phyloP scores from a whole-genome alignment of 2,888 invertebrate genomes.

The Heliconius charithonia region DNA sequence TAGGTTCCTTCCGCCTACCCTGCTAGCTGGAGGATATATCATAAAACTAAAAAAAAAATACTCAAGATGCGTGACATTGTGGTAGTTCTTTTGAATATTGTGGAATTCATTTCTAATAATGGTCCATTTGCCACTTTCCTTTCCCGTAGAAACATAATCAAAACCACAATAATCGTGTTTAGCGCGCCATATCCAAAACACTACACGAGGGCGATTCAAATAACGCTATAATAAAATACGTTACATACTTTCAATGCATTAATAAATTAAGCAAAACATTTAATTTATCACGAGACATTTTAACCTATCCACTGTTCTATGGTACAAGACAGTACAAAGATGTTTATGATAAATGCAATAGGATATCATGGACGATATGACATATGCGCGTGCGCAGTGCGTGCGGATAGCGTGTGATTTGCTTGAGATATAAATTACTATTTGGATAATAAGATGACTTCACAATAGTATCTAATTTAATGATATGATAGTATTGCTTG shows the following conservation, averaged over 20 bases:
- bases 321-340: constrained; percentile 54
- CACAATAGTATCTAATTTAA: constrained; percentile 31
- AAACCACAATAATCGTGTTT: not conserved
- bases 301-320: constrained; percentile 34
- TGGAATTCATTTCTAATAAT: not conserved
- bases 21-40: too few relatives aligned
- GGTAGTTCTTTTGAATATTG: too few relatives aligned
- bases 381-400: constrained; percentile 51
- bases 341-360: constrained; percentile 63
- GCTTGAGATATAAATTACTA: constrained; percentile 55
- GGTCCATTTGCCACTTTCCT: not conserved
- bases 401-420: constrained; percentile 53
- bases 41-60: too few relatives aligned
- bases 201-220: not conserved
- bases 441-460: constrained; percentile 36
- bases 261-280: constrained; percentile 20
- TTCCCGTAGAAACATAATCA: not conserved
- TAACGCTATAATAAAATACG: constrained; percentile 10
- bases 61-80: too few relatives aligned
- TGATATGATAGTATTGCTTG: constrained; percentile 2
- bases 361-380: constrained; percentile 59
- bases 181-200: not conserved
- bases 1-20: too few relatives aligned
- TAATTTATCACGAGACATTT: constrained; percentile 19
- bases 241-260: constrained; percentile 1